Conservation (phyloP, 2,888 invertebrate genomes). For the Timema cristinae region DNA sequence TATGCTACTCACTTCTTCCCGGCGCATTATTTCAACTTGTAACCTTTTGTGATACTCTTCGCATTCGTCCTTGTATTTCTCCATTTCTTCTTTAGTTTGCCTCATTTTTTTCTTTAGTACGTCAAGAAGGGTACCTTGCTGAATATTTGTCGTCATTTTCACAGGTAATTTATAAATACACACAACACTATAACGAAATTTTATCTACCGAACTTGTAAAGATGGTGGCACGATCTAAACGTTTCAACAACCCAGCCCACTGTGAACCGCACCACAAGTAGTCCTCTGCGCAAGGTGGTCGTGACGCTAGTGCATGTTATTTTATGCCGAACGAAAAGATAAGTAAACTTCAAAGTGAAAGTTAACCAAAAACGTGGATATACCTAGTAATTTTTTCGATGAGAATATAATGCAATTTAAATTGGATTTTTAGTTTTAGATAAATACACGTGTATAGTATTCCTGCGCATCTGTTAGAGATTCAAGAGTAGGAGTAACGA, state of each 20-base stretch:
- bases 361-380: no score
- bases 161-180: conserved; percentile 20
- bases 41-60: conserved; percentile 94
- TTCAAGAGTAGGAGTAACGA: no score
- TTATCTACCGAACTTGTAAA: no score
- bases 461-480: no score
- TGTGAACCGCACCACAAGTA: no score
- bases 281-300: conserved; percentile 47
- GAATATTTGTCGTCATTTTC: conserved; percentile 82
- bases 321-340: neutral
- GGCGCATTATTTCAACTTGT: conserved; percentile 91
- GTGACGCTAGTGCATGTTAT: neutral
- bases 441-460: no score
- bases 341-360: no score
- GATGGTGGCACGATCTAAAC: conserved; percentile 38
- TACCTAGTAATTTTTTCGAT: no score
- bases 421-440: no score
- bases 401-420: no score
- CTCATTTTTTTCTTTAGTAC: conserved; percentile 99
- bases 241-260: conserved; percentile 32
- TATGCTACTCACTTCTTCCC: conserved; percentile 90
- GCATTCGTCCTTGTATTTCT: conserved; percentile 96
- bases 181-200: conserved; percentile 26
- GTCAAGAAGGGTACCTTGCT: conserved; percentile 91
- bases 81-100: conserved; percentile 98